phyloP scores from a whole-genome alignment of 1,140 invertebrate species.

The Matsumurasca onukii region DNA sequence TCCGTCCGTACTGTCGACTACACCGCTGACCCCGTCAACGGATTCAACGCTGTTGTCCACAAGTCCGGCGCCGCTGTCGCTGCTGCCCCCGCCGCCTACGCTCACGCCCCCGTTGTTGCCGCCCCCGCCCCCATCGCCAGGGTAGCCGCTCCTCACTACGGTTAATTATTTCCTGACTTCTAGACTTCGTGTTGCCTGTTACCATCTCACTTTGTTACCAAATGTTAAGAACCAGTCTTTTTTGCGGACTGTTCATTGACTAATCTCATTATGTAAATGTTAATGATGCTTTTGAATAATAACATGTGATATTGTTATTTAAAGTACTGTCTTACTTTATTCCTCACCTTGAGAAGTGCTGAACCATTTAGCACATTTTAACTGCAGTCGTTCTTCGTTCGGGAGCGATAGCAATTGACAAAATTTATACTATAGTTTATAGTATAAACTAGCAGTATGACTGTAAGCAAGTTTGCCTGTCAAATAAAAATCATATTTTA shows the following conservation, averaged over 20 bases:
- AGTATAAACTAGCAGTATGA: too few species aligned
- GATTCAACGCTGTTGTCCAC: constrained; percentile 38
- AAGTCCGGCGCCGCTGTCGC: constrained; percentile 38
- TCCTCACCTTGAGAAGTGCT: too few species aligned
- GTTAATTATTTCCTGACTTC: background rate
- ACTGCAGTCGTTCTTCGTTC: too few species aligned
- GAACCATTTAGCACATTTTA: too few species aligned
- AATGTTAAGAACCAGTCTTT: background rate
- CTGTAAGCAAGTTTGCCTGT: too few species aligned
- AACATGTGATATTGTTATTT: constrained; percentile 18
- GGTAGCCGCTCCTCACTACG: constrained; percentile 29
- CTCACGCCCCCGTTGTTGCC: constrained; percentile 39
- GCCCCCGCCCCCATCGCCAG: constrained; percentile 38
- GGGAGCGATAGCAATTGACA: too few species aligned
- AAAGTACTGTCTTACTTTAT: too few species aligned
- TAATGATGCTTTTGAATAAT: background rate
- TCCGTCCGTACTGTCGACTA: constrained; percentile 39
- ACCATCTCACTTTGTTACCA: constrained; percentile 4
- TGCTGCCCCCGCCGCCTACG: constrained; percentile 37
- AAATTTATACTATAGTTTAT: too few species aligned
- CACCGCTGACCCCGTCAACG: constrained; percentile 41
- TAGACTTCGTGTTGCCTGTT: background rate
- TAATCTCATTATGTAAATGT: background rate
- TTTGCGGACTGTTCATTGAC: background rate
- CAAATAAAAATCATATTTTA: too few species aligned